A percentile compares a stretch with the other conserved stretches of the same genome.
These are phyloP conservation scores for Drymonia ruficornis DNA, from an alignment of 2,888 invertebrate species.

Conservation along the genomic window DNA sequence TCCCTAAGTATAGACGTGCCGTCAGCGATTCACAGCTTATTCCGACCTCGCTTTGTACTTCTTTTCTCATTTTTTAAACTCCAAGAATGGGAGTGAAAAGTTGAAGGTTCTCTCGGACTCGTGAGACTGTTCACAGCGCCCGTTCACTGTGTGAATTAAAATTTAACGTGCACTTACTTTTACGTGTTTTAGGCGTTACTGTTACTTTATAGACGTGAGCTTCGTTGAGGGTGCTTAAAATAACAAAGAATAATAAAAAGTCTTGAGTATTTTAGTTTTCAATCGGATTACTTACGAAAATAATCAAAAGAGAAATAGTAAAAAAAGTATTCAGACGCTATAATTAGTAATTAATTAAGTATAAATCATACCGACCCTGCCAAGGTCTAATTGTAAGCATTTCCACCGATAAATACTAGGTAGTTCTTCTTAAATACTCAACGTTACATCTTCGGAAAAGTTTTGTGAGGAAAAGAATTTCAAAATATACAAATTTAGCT, in stretches of 20 bases:
- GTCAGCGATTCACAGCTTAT: slow-evolving; percentile 46
- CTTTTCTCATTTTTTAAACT: slow-evolving; percentile 30
- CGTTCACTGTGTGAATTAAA: slow-evolving; percentile 35
- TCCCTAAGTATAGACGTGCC: slow-evolving; percentile 37
- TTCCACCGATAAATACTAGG: no score
- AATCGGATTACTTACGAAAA: no score
- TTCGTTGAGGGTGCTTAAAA: neutral
- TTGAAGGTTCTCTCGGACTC: slow-evolving; percentile 29
- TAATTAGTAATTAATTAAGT: no score
- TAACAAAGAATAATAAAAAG: neutral
- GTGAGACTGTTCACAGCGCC: slow-evolving; percentile 20
- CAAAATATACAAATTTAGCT: slow-evolving; percentile 20
- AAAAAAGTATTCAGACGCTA: no score
- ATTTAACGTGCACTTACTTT: slow-evolving; percentile 18
- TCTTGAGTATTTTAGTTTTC: no score
- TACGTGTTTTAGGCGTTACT: neutral
- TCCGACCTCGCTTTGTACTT: slow-evolving; percentile 33
- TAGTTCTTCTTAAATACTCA: no score
- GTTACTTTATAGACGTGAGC: neutral
- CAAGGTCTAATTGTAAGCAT: no score
- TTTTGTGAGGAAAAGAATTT: neutral
- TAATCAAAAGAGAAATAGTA: no score
- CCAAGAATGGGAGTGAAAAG: slow-evolving; percentile 40
- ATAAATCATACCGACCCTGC: no score
- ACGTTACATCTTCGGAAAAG: no score